A percentile compares a stretch with the other conserved stretches of the same genome.
phyloP scores from a whole-genome alignment of 2,113 vertebrate genomes.

The Barbus barbus region DNA sequence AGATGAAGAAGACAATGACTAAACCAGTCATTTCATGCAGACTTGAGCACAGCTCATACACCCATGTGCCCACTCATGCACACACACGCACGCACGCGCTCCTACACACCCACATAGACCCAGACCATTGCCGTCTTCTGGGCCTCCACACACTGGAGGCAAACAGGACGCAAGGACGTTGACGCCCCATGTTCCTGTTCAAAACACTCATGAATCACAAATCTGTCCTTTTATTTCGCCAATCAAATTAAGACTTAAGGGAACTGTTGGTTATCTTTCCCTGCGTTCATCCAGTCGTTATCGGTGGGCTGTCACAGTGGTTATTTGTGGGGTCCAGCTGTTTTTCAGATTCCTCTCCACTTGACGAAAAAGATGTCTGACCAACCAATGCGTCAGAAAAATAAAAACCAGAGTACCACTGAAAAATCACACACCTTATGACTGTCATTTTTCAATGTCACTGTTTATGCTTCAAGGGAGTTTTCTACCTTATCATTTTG shows the following conservation, averaged over 20 bases:
- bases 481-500: conserved; percentile 35
- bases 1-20: conserved; percentile 91
- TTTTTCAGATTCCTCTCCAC: conserved; percentile 3
- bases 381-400: conserved; percentile 37
- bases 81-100: conserved; percentile 31
- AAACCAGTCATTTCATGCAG: conserved; percentile 58
- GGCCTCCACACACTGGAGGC: conserved; percentile 49
- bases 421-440: conserved; percentile 42
- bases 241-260: conserved; percentile 66
- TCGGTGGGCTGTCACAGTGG: conserved; percentile 10
- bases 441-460: conserved; percentile 35
- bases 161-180: conserved; percentile 56
- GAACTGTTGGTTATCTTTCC: conserved; percentile 60
- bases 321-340: conserved; percentile 31
- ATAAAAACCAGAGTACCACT: conserved; percentile 48
- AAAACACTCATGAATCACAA: conserved; percentile 46
- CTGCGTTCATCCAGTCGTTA: conserved; percentile 35
- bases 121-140: conserved; percentile 46
- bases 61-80: conserved; percentile 34
- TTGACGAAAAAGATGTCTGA: conserved; percentile 21
- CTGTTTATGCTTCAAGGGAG: conserved; percentile 3
- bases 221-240: conserved; percentile 58
- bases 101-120: background rate
- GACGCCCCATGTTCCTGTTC: conserved; percentile 32
- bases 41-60: conserved; percentile 39